Base-by-base conservation (phyloP, 1,140 invertebrate genomes). In the Apolygus lucorum region DNA sequence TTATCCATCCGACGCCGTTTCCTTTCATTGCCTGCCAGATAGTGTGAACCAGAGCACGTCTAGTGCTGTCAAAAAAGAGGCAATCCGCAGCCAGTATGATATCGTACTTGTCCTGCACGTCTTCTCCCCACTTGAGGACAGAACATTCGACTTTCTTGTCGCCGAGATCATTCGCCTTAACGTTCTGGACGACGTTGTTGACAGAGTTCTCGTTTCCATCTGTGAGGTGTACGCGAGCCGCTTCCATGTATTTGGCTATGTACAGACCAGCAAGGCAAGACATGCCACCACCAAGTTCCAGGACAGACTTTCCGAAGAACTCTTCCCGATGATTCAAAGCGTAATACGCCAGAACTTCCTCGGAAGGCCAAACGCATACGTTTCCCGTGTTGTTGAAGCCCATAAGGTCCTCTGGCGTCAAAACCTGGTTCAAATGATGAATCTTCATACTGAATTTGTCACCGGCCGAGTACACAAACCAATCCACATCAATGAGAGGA, bases 331-430 rank as follows among this genome's bases (percentile, higher is more conserved):
- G 88, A 72, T 84, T 83, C 34, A 91, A 79, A 70, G 88, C 82
- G 77, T 90, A 88, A 74, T 89, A 88, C 1, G 89, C 85, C 27
- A 95, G 77, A 8, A 92, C 88, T 79, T 93, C 91, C 79, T 94
- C 92, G 2, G 91, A 92, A 11, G 91, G 91, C 92, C 92, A 95
- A 1, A 94, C 86, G 80, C 91, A 92, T 1, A 94, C 85, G 79
- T 93, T 94, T n/a, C 92, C 92, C 0, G 92, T 95, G 74, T 93
- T 93, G 77, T 95, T 93, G 79, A 93, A 93, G 0, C 91, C 91
- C 77, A 88, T 87, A 25, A 94, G 79, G 74, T 89, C 86, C 73
- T 82, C 84, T 1, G 87, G 86, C 0, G 87, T 88, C 73, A 88
- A 84, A 24, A 78, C 83, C 24, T 84, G 82, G 70, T 82, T 82